Conservation (phyloP, 2,113 vertebrate genomes). For the Hirundichthys speculiger region DNA sequence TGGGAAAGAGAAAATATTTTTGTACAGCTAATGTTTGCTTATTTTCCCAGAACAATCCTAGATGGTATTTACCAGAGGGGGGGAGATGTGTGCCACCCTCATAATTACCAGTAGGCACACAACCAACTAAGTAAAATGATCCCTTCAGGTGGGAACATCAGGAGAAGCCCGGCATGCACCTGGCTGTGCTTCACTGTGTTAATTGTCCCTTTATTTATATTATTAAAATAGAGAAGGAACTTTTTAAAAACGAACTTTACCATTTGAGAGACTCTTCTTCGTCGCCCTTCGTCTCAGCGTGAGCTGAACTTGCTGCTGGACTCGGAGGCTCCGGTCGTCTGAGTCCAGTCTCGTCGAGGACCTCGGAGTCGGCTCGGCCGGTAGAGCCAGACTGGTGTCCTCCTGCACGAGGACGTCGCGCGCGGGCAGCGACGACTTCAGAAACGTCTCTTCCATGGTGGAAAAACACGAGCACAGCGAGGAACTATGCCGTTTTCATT, state of each 20-base stretch:
- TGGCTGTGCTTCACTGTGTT: no score
- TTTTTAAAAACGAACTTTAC: constrained; percentile 48
- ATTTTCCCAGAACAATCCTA: no score
- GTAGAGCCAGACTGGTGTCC: constrained; percentile 76
- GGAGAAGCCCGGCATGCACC: no score
- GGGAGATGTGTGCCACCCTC: no score
- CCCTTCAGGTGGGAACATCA: no score
- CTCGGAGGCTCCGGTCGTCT: constrained; percentile 46
- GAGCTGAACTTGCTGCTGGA: constrained; percentile 78
- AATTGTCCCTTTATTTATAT: no score
- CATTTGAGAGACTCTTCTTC: constrained; percentile 40
- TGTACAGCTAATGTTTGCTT: no score
- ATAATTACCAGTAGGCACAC: no score
- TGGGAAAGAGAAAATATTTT: no score
- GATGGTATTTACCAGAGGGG: no score
- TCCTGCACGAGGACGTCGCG: constrained; percentile 12
- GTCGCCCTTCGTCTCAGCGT: constrained; percentile 62
- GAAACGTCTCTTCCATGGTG: constrained; percentile 53
- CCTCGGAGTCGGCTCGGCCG: constrained; percentile 22
- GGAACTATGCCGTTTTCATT: neutral
- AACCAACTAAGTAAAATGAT: no score
- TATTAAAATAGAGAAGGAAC: no score
- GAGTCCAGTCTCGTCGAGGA: neutral
- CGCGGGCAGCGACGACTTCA: constrained; percentile 53
- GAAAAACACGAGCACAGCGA: fast-evolving